Evolutionary conservation across 2,888 invertebrate species (phyloP).

Genomic region (Theretra japonica): DNA sequence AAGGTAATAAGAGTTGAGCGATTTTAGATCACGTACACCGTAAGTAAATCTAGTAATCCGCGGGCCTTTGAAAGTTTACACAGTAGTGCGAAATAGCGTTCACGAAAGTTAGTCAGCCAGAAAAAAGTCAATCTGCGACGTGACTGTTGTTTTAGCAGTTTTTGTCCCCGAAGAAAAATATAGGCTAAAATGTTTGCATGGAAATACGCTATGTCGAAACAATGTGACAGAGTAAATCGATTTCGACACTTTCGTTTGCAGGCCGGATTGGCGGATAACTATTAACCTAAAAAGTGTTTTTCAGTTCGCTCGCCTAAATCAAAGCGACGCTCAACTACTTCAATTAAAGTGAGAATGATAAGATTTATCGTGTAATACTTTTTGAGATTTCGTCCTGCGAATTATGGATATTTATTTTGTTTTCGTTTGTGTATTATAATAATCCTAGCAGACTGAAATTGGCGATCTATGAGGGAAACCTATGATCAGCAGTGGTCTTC

Average conservation of each 20-base stretch:
- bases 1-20: not conserved
- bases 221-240: slow-evolving; percentile 14
- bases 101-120: slow-evolving; percentile 24
- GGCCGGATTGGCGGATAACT: not conserved
- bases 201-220: slow-evolving; percentile 9
- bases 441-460: too few relatives aligned
- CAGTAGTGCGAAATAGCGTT: slow-evolving; percentile 31
- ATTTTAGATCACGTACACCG: not conserved
- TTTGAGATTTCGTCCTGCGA: not conserved
- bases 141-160: slow-evolving; percentile 30
- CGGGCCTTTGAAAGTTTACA: slow-evolving; percentile 25
- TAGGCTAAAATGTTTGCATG: slow-evolving; percentile 23
- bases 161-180: slow-evolving; percentile 27
- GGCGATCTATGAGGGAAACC: too few relatives aligned
- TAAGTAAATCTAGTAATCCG: slow-evolving; percentile 24
- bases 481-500: too few relatives aligned
- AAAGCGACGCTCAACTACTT: not conserved
- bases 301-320: not conserved
- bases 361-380: not conserved
- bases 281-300: not conserved
- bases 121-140: slow-evolving; percentile 31
- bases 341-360: slow-evolving; percentile 3
- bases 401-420: not conserved
- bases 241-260: slow-evolving; percentile 12
- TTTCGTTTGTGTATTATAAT: not conserved